Conservation (phyloP, 2,113 vertebrate species). For the Lota lota region DNA sequence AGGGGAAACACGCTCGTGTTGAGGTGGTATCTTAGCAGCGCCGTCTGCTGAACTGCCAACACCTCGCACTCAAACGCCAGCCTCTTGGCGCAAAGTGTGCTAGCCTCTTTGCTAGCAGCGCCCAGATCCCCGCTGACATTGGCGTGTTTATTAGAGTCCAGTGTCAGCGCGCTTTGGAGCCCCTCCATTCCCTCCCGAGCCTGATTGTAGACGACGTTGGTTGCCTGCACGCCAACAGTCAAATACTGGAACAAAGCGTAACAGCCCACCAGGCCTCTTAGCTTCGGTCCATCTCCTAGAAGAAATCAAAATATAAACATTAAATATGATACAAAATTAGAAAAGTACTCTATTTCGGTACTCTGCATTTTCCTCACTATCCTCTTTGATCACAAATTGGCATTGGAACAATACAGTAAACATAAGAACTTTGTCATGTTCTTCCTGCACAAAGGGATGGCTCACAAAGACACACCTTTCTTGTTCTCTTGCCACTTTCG, state of each 20-base stretch:
- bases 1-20: slow-evolving; percentile 77
- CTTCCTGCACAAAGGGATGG: too few species aligned
- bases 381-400: too few species aligned
- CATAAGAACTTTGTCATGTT: neutral
- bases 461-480: slow-evolving; percentile 38
- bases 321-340: neutral
- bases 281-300: slow-evolving; percentile 39
- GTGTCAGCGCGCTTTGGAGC: slow-evolving; percentile 20
- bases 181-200: slow-evolving; percentile 66
- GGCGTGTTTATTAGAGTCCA: neutral
- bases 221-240: slow-evolving; percentile 82
- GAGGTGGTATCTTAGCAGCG: slow-evolving; percentile 80
- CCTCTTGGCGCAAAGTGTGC: neutral
- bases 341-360: neutral
- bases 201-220: slow-evolving; percentile 71
- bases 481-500: slow-evolving; percentile 3
- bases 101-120: slow-evolving; percentile 1
- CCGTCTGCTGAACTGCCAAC: slow-evolving; percentile 77
- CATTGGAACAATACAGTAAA: neutral
- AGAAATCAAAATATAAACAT: neutral
- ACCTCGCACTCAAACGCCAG: slow-evolving; percentile 69
- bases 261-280: slow-evolving; percentile 78
- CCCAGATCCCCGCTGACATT: slow-evolving; percentile 6
- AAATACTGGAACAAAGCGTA: slow-evolving; percentile 92
- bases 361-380: neutral